Base-by-base conservation (phyloP, 2,113 vertebrate species). In the Esox niger region DNA sequence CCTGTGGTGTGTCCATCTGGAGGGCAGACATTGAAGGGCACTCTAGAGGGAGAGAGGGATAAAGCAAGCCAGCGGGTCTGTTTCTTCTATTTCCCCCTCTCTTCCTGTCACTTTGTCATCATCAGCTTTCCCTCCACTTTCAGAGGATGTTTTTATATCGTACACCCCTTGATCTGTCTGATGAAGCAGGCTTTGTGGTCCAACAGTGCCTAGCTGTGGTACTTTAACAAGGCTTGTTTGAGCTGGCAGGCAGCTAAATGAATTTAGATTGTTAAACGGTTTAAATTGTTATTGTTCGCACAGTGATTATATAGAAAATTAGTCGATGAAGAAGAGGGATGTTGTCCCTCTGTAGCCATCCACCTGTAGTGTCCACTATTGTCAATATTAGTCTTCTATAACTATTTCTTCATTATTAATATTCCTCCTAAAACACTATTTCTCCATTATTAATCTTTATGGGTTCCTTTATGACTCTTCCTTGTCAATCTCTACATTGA, bases 11-110 rank as follows among this genome's bases (percentile, higher is more conserved):
- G 87, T 88, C 89, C 89, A 90, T 91, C 90, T 92, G 90, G 90
- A 91, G 90, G 90, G 90, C 89, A 90, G 80, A 82, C 70, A 69
- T 71, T 86, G 88, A 90, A 91, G 90, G 91, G 82, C 88, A 84
- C 70, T 85, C 60, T 29, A 9, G 65, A 75, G 66, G 66, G 55
- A 79, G 74, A 33, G 25, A 62, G 46, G 54, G n/a, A 66, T 56
- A 77, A 61, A 2, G 38, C 33, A 35, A 73, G 70, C 30, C 52
- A 29, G 66, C 68, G 33, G 56, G 35, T 6, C 35, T 6, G 5
- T 38, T 38, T 38, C 5, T 38, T 11, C 11, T 38, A 38, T 38
- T 38, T 38, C 35, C 47, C n/a, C 47, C n/a, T n/a, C 21, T 23
- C n/a, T 13, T 52, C 47, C n/a, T 52, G 13, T 10, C 26, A 61